Conservation (phyloP, 2,113 vertebrate species). For the Lontra canadensis region DNA sequence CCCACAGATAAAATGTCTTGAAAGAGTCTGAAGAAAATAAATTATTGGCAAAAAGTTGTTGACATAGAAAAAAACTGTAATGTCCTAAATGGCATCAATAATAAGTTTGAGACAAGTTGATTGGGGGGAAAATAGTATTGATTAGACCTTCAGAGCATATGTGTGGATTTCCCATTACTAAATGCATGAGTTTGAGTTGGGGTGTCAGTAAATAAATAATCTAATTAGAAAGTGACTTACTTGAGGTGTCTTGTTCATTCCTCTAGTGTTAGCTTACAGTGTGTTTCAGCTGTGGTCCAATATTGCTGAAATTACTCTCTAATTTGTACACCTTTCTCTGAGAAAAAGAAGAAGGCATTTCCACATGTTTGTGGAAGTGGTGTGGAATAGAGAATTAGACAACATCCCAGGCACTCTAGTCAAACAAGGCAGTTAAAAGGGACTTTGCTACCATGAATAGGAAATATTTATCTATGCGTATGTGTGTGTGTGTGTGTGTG, state of each 20-base stretch:
- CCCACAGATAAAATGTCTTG: background rate
- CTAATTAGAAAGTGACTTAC: background rate
- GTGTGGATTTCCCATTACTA: background rate
- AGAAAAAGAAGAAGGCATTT: background rate
- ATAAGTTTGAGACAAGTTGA: constrained; percentile 1
- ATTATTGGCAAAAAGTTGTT: background rate
- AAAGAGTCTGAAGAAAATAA: constrained; percentile 9
- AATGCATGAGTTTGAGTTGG: background rate
- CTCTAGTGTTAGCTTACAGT: background rate
- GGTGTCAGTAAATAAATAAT: background rate
- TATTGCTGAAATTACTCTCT: background rate
- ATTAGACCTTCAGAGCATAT: background rate
- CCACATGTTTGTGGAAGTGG: background rate
- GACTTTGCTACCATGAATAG: background rate
- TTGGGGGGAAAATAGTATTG: background rate
- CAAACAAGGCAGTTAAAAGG: background rate
- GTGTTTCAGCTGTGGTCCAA: background rate
- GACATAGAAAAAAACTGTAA: background rate
- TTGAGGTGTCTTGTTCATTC: background rate
- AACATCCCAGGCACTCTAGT: background rate
- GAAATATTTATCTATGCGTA: too few relatives aligned
- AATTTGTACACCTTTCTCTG: background rate
- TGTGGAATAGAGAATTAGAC: background rate
- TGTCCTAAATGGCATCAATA: constrained; percentile 12
- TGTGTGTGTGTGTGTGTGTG: too few relatives aligned